These are phyloP conservation scores for Potamilus streckersoni DNA, from an alignment of 1,140 invertebrate species.

Conservation along the genomic window DNA sequence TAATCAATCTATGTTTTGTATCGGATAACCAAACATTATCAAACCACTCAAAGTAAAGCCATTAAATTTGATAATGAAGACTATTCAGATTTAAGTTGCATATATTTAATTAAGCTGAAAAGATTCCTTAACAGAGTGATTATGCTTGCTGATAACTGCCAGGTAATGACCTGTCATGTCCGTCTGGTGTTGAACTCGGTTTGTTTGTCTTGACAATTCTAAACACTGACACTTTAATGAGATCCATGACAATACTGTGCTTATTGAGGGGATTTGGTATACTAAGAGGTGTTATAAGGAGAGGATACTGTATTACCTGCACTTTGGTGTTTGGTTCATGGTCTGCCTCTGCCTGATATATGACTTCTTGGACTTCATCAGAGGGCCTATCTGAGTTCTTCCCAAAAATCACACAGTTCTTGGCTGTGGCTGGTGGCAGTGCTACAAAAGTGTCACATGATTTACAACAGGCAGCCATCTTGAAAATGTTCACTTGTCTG, in stretches of 20 bases:
- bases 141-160: no score
- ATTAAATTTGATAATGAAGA: no score
- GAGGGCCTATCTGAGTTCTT: slow-evolving; percentile 81
- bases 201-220: no score
- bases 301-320: slow-evolving; percentile 55
- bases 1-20: no score
- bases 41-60: no score
- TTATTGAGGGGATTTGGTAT: not conserved
- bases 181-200: no score
- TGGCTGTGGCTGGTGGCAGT: slow-evolving; percentile 74
- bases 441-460: slow-evolving; percentile 73
- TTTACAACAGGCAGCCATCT: no score
- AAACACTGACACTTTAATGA: not conserved
- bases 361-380: slow-evolving; percentile 80
- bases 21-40: no score
- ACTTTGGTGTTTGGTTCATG: slow-evolving; percentile 64
- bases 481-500: no score
- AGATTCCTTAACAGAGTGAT: no score
- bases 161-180: not conserved
- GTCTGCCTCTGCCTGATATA: slow-evolving; percentile 72
- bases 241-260: not conserved
- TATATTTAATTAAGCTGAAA: no score
- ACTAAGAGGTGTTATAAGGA: not conserved
- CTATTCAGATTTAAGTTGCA: no score
- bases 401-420: slow-evolving; percentile 76